phyloP scores from a whole-genome alignment of 1,140 invertebrate species.

The Drosophila repleta region DNA sequence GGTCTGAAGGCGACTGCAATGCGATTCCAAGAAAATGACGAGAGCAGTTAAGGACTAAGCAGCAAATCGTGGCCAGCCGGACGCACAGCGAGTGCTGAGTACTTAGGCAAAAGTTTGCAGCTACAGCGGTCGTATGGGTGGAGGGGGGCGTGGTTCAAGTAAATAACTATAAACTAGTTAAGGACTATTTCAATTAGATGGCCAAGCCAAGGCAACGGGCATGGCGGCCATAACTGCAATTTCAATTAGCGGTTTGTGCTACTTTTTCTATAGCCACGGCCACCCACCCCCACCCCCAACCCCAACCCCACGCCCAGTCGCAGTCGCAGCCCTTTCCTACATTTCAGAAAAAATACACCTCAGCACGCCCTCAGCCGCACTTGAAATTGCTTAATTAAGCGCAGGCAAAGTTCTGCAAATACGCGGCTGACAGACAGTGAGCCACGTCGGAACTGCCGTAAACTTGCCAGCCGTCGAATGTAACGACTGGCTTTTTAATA shows the following conservation, averaged over 20 bases:
- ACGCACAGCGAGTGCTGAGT: slow-evolving; percentile 10
- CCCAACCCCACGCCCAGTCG: not conserved
- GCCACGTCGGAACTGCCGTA: slow-evolving; percentile 43
- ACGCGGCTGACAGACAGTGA: slow-evolving; percentile 22
- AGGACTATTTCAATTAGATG: slow-evolving; percentile 79
- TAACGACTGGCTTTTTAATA: slow-evolving; percentile 75
- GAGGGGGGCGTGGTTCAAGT: slow-evolving; percentile 29
- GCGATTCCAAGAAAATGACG: slow-evolving; percentile 51
- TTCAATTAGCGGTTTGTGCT: slow-evolving; percentile 78
- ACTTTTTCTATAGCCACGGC: slow-evolving; percentile 58
- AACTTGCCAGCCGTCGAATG: slow-evolving; percentile 72
- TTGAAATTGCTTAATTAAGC: slow-evolving; percentile 81
- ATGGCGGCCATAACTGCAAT: slow-evolving; percentile 73
- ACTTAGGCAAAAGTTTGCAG: slow-evolving; percentile 46
- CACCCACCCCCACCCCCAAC: not conserved
- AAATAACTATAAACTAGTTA: slow-evolving; percentile 82
- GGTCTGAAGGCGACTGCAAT: slow-evolving; percentile 23
- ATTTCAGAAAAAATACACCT: too few species aligned
- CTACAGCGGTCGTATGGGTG: slow-evolving; percentile 1
- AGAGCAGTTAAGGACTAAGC: slow-evolving; percentile 29
- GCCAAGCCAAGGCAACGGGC: slow-evolving; percentile 44
- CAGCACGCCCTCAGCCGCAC: too few species aligned
- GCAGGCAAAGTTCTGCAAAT: slow-evolving; percentile 74
- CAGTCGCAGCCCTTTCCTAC: not conserved
- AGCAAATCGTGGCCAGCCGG: not conserved